These are phyloP conservation scores for Enteromius fasciolatus DNA, from an alignment of 2,797 vertebrate species.

Conservation along the genomic window DNA sequence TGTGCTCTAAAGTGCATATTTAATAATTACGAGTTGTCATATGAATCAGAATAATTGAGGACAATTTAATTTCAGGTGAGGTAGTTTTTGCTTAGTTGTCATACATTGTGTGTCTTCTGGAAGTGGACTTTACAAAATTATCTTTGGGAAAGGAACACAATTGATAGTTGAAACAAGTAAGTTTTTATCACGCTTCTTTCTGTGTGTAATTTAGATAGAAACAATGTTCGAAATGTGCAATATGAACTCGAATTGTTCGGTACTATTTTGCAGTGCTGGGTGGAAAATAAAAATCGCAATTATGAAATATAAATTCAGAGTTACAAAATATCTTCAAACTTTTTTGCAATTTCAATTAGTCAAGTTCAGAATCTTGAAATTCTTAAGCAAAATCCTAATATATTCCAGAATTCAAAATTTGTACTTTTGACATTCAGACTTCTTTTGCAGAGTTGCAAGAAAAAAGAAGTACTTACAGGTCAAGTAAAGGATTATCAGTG, in stretches of 20 bases:
- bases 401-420: neutral
- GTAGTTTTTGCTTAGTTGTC: constrained; percentile 35
- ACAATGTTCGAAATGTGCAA: neutral
- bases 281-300: neutral
- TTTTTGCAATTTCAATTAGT: neutral
- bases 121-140: constrained; percentile 36
- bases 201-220: neutral
- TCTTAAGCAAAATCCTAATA: neutral
- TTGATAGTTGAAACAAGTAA: constrained; percentile 55
- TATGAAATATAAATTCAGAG: neutral
- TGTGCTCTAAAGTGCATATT: neutral
- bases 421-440: neutral
- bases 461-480: neutral
- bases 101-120: constrained; percentile 51
- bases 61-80: neutral
- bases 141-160: constrained; percentile 52
- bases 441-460: neutral
- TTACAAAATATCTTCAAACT: neutral
- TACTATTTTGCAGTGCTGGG: neutral
- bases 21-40: neutral
- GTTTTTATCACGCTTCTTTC: neutral
- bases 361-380: neutral
- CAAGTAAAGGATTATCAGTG: neutral
- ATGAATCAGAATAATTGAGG: neutral
- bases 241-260: neutral